Conservation (phyloP, 1,140 invertebrate species). For the Myzus persicae region DNA sequence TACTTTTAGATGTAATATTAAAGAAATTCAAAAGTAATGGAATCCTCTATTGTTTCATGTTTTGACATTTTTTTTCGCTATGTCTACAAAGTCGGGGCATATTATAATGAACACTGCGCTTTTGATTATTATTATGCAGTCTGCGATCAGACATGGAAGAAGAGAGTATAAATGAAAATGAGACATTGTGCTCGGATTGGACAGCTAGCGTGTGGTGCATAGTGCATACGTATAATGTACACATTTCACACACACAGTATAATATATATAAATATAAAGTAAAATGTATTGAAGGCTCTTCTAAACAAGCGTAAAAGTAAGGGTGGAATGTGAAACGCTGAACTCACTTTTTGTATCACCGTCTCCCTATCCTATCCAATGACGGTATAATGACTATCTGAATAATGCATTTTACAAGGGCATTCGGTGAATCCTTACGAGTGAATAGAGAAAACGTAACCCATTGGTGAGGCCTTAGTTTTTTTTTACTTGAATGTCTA, state of each 20-base stretch:
- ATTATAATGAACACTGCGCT: background rate
- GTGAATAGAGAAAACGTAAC: conserved; percentile 41
- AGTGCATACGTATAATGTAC: background rate
- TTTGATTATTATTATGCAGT: conserved; percentile 33
- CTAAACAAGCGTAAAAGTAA: conserved; percentile 26
- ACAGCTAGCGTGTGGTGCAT: background rate
- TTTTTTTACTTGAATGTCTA: conserved; percentile 17
- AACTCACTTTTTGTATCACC: conserved; percentile 24
- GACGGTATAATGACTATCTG: conserved; percentile 49
- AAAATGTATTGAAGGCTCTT: conserved; percentile 24
- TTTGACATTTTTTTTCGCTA: conserved; percentile 1
- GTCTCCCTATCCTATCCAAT: background rate
- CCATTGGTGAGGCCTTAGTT: conserved; percentile 23
- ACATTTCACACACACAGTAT: background rate
- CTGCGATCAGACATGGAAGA: background rate
- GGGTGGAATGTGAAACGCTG: conserved; percentile 45
- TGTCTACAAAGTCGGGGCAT: background rate
- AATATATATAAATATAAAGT: background rate
- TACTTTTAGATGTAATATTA: background rate
- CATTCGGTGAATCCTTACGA: conserved; percentile 43
- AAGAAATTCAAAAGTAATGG: background rate
- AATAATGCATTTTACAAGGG: conserved; percentile 54
- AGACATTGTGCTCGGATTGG: background rate
- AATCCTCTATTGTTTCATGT: background rate
- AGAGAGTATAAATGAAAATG: conserved; percentile 23